Evolutionary conservation across 2,113 vertebrate genomes (phyloP).

Genomic region (Coptodon rendalli): DNA sequence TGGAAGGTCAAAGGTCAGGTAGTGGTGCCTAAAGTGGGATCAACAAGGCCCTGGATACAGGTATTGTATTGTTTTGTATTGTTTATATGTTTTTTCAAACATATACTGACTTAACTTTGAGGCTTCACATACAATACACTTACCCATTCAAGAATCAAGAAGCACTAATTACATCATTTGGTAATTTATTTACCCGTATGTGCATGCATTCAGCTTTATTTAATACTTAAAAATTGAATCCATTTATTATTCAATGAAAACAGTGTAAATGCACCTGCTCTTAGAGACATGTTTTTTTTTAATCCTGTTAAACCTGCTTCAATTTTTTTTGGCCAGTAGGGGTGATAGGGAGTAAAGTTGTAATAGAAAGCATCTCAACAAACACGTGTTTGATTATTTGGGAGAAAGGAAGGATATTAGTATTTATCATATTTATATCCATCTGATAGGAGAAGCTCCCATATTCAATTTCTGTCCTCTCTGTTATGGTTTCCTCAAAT

Average conservation of each 20-base stretch:
- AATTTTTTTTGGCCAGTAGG: neutral
- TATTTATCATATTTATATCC: neutral
- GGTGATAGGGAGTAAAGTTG: neutral
- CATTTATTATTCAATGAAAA: neutral
- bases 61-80: neutral
- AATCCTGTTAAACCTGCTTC: neutral
- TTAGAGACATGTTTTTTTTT: neutral
- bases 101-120: neutral
- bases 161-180: neutral
- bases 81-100: neutral
- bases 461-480: neutral
- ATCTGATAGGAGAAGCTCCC: neutral
- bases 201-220: neutral
- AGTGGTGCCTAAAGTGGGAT: conserved; percentile 79
- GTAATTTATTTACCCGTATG: neutral
- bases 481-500: neutral
- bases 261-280: neutral
- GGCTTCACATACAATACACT: neutral
- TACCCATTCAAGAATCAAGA: neutral
- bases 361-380: neutral
- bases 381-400: neutral
- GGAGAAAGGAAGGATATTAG: neutral
- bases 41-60: conserved; percentile 82
- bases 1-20: conserved; percentile 76
- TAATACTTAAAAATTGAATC: neutral